phyloP scores from a whole-genome alignment of 2,888 invertebrate genomes.

The Diarsia brunnea region DNA sequence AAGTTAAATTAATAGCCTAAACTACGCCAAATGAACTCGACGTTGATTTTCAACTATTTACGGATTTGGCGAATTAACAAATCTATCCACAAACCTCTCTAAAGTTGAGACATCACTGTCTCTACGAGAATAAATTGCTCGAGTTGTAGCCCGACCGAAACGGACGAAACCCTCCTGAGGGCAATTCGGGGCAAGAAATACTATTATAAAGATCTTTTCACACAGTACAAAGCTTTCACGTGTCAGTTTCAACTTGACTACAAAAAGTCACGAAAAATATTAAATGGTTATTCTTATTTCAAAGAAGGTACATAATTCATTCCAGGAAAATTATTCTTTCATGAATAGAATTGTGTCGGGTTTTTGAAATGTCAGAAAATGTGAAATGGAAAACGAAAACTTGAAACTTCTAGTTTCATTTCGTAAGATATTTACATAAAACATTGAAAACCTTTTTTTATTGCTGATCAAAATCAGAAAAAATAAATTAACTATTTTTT shows the following conservation, averaged over 20 bases:
- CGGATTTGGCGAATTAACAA: constrained; percentile 53
- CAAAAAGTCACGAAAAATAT: constrained; percentile 22
- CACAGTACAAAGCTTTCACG: constrained; percentile 33
- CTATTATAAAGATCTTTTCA: constrained; percentile 48
- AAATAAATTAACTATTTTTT: too few species aligned
- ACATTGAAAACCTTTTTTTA: background rate
- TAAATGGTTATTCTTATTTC: constrained; percentile 28
- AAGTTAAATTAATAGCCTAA: background rate
- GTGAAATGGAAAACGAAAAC: constrained; percentile 25
- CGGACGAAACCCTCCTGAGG: constrained; percentile 51
- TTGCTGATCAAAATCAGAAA: too few species aligned
- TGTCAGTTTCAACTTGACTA: constrained; percentile 25
- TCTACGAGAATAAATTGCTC: constrained; percentile 60
- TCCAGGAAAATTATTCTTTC: constrained; percentile 10
- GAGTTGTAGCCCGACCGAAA: constrained; percentile 46
- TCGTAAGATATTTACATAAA: constrained; percentile 1
- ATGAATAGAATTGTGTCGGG: constrained; percentile 11
- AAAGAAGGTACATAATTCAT: constrained; percentile 1
- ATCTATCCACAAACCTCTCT: constrained; percentile 49
- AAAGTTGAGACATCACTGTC: constrained; percentile 63
- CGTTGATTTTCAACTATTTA: constrained; percentile 32
- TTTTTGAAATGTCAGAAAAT: constrained; percentile 26
- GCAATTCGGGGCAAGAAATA: constrained; percentile 54
- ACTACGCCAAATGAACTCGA: constrained; percentile 1
- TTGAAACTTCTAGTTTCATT: constrained; percentile 26